Conservation (phyloP, 1,140 invertebrate species). For the Aphaenogaster ashmeadi region DNA sequence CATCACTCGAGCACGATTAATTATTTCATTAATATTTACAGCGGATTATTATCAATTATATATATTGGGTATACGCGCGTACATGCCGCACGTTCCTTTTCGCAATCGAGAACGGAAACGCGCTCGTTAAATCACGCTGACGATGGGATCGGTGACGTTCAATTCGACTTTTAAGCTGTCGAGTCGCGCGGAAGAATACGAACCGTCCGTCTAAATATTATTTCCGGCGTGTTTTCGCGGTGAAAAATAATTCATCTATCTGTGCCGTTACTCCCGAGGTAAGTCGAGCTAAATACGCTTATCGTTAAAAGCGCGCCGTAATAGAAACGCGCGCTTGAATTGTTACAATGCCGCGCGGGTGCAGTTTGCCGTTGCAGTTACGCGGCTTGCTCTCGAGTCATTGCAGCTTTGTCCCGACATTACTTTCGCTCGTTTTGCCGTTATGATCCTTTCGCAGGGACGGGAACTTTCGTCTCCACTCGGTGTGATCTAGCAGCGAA, state of each 20-base stretch:
- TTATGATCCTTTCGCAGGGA: constrained; percentile 36
- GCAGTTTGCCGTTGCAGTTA: constrained; percentile 39
- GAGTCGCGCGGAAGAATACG: constrained; percentile 7
- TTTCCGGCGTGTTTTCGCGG: neutral
- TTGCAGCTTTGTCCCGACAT: constrained; percentile 23
- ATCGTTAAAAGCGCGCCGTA: constrained; percentile 19
- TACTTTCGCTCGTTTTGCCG: constrained; percentile 49
- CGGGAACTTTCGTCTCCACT: constrained; percentile 7
- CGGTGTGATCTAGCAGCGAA: neutral
- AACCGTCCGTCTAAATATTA: constrained; percentile 29
- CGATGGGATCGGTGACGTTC: constrained; percentile 20
- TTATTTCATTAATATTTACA: constrained; percentile 50
- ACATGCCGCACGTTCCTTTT: constrained; percentile 27
- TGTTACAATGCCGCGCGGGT: constrained; percentile 19
- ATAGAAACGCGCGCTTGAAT: constrained; percentile 11
- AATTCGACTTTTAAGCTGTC: constrained; percentile 18
- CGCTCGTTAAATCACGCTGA: constrained; percentile 23
- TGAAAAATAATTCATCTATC: neutral
- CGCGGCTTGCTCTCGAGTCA: constrained; percentile 26
- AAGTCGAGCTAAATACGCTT: constrained; percentile 30
- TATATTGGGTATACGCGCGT: constrained; percentile 2
- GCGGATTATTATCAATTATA: constrained; percentile 26
- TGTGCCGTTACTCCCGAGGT: neutral
- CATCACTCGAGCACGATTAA: constrained; percentile 3
- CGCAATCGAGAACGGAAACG: constrained; percentile 33